These are phyloP conservation scores for Euphonia xanthogaster DNA, from an alignment of 2,797 vertebrate species.

Conservation along the genomic window DNA sequence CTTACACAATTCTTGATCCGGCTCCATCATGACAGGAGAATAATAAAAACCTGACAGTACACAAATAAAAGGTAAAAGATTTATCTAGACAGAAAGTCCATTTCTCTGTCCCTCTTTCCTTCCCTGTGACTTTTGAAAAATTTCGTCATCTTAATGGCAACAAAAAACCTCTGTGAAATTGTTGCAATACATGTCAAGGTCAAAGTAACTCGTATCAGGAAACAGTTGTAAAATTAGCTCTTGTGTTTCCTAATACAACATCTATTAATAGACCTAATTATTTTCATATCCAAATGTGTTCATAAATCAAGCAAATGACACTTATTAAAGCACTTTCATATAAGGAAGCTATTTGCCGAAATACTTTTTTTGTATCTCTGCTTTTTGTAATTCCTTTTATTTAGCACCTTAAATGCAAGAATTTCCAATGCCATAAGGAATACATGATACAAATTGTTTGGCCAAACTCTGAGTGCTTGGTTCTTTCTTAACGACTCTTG, in stretches of 20 bases:
- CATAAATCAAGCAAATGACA: not conserved
- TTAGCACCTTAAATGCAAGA: not conserved
- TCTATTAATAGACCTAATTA: not conserved
- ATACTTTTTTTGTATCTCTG: not conserved
- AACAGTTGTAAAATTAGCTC: conserved; percentile 6
- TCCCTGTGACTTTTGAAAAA: not conserved
- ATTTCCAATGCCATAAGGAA: not conserved
- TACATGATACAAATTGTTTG: not conserved
- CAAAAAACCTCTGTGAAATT: not conserved
- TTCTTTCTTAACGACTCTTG: not conserved
- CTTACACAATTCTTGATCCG: not conserved
- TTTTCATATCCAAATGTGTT: conserved; percentile 19
- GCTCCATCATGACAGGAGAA: not conserved
- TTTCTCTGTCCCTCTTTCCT: not conserved
- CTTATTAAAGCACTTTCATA: not conserved
- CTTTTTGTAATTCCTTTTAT: not conserved
- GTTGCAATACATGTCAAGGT: not conserved
- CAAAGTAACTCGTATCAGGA: not conserved
- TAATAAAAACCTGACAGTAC: not conserved
- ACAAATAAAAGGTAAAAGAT: not conserved
- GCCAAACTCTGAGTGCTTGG: not conserved
- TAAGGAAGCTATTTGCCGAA: not conserved
- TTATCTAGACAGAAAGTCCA: not conserved
- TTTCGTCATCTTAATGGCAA: not conserved
- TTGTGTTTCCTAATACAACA: not conserved